Base-by-base conservation (phyloP, 2,888 invertebrate genomes). In the Zelleria hepariella region DNA sequence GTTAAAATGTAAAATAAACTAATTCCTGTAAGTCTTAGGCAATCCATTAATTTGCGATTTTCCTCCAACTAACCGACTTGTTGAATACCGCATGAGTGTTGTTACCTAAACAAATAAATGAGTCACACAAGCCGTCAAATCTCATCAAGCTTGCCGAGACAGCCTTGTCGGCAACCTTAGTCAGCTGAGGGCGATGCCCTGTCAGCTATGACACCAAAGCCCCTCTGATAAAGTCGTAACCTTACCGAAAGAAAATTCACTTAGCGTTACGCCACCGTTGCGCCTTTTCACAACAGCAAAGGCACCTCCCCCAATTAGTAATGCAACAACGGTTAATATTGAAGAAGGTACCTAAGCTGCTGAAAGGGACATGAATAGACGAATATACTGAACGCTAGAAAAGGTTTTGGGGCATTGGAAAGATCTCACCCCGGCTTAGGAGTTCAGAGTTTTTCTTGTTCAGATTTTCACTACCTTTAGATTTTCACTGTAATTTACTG, bases 51-150 rank as follows among this genome's bases (percentile, higher is more conserved):
- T n/a, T 61, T 26, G 42, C 15, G 1, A 42, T 42, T 42, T 42
- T 15, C 15, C 32, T 32, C 32, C 10, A 10, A n/a, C n/a, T n/a
- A n/a, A n/a, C n/a, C n/a, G n/a, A 18, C 60, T 55, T 61, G 59
- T 58, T 59, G 58, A 69, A 73, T 71, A 74, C 79, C 85, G 84
- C 85, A 86, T 86, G 86, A 86, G 86, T 86, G 83, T 86, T 83
- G 80, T 80, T 81, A 77, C 75, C 74, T 62, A 51, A 51, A 20
- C 49, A 49, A 49, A 6, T 49, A 21, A 49, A 6, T 49, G 18
- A 42, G 32, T 42, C 32, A 42, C 32, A 15, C 6, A 1, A 42
- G 32, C 15, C 32, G 32, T 42, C 32, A 42, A 15, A 42, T 5
- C 7, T 32, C 32, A 42, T 42, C 15, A 42, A 42, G 10, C 10